Conservation (phyloP, 2,888 invertebrate genomes). For the Clistopyga incitator region DNA sequence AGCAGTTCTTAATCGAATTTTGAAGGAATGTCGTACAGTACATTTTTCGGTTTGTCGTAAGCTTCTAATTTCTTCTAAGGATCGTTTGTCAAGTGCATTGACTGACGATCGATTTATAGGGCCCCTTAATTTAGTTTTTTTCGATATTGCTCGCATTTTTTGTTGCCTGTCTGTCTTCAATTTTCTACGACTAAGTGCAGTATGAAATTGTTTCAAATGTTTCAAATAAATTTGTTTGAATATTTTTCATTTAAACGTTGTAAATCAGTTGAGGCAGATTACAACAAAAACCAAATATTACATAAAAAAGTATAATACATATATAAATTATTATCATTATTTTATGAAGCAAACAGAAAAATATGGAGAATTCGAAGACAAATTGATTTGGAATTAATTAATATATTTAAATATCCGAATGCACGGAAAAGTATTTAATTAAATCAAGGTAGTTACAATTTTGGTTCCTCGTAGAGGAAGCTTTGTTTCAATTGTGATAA, state of each 20-base stretch:
- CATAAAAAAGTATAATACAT: background rate
- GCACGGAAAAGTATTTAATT: no score
- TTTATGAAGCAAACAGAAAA: background rate
- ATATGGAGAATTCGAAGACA: background rate
- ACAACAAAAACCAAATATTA: background rate
- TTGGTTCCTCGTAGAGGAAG: no score
- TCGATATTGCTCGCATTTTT: background rate
- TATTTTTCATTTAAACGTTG: background rate
- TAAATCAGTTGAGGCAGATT: background rate
- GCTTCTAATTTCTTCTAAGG: background rate
- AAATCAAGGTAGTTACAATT: no score
- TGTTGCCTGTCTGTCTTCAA: background rate
- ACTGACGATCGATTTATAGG: background rate
- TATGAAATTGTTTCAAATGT: background rate
- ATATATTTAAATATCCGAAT: no score
- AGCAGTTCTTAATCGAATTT: slow-evolving; percentile 13
- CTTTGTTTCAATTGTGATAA: no score
- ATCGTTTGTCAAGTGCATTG: background rate
- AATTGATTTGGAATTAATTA: no score
- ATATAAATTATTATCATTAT: no score
- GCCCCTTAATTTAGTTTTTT: background rate
- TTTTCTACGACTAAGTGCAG: background rate
- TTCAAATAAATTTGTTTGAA: background rate
- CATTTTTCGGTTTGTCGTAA: background rate
- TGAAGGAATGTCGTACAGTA: background rate